Base-by-base conservation (phyloP, 2,888 invertebrate species). In the Lomographa bimaculata region DNA sequence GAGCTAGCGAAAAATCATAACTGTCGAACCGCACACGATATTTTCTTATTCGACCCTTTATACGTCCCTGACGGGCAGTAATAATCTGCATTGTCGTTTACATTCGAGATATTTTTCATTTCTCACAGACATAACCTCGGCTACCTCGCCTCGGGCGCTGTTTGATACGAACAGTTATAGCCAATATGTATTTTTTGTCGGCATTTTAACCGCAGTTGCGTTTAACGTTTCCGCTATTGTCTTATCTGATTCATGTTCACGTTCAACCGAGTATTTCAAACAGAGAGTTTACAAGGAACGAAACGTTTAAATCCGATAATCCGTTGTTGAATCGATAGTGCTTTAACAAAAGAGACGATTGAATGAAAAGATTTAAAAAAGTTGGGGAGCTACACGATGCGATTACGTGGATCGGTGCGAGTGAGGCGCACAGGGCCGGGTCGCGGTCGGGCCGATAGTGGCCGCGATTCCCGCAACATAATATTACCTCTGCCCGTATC, bases 1-100 rank as follows among this genome's bases (percentile, higher is more conserved):
- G 20, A 36, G 18, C 10, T 26, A 26, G 34, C 39, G 49, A 51
- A 50, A 57, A 46, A 46, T 39, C 23, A 46, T 51, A 54, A 45
- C 43, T 50, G 47, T 43, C 40, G 34, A 39, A 62, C 65, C 57
- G 49, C 55, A 59, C 59, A 69, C 66, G 64, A 70, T 69, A 63
- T 71, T 36, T 74, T 70, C 74, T 76, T 73, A 59, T 71, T 63
- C 63, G 63, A 69, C 74, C 70, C 72, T 75, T 72, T 74, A 77
- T 71, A 67, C 59, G 72, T 79, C 79, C 77, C 81, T 64, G 50
- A 48, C 57, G 78, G 71, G 66, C 69, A 74, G 71, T 82, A 75
- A 78, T 81, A 81, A 79, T 81, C 76, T 82, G 76, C 78, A 79
- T 79, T 70, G 72, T 76, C 75, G 71, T 81, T 81, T 77, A 75